These are phyloP conservation scores for Blastobasis lacticolella DNA, from an alignment of 2,888 invertebrate genomes.

Conservation along the genomic window DNA sequence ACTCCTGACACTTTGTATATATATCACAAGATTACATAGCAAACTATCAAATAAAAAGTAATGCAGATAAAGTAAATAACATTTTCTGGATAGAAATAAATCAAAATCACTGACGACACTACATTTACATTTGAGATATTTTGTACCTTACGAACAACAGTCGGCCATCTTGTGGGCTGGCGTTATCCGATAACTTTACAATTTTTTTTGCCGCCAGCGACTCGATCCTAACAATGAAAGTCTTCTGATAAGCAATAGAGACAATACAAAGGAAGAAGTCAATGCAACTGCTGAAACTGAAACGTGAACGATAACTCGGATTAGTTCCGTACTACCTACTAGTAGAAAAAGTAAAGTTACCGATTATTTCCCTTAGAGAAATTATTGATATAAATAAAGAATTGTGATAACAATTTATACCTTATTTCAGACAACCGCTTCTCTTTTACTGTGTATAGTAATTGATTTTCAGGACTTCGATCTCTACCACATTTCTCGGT, in stretches of 20 bases:
- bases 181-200: slow-evolving; percentile 63
- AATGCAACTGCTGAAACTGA: neutral
- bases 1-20: slow-evolving; percentile 19
- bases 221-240: slow-evolving; percentile 33
- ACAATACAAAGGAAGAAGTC: slow-evolving; percentile 29
- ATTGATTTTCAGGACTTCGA: slow-evolving; percentile 29
- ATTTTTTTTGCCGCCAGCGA: slow-evolving; percentile 45
- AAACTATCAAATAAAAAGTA: slow-evolving; percentile 15
- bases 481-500: slow-evolving; percentile 56
- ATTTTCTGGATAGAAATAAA: slow-evolving; percentile 17
- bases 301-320: slow-evolving; percentile 23
- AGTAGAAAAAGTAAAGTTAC: too few relatives aligned
- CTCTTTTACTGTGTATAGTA: slow-evolving; percentile 23
- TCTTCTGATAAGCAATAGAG: slow-evolving; percentile 29
- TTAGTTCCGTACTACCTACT: slow-evolving; percentile 28
- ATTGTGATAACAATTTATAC: too few relatives aligned
- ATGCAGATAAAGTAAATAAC: slow-evolving; percentile 16
- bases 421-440: slow-evolving; percentile 10
- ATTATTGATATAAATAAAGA: too few relatives aligned
- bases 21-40: slow-evolving; percentile 13
- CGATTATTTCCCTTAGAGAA: slow-evolving; percentile 23
- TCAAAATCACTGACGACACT: slow-evolving; percentile 22
- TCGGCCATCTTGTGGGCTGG: slow-evolving; percentile 74
- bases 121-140: slow-evolving; percentile 6
- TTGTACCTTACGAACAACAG: slow-evolving; percentile 71